These are phyloP conservation scores for Platorchestia sp. DNA, from an alignment of 1,140 invertebrate species.

Conservation along the genomic window DNA sequence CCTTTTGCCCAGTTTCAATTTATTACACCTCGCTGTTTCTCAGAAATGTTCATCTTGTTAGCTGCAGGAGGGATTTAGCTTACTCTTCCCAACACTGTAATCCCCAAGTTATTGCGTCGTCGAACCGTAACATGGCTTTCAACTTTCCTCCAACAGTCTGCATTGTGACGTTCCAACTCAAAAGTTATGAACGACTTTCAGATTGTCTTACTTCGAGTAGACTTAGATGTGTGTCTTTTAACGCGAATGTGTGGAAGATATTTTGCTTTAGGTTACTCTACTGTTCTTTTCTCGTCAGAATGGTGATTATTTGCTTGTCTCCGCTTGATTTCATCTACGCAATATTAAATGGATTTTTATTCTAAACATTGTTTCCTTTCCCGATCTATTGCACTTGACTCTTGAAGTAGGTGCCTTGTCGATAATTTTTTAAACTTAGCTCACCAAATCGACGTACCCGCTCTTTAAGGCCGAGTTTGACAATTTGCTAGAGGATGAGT, in stretches of 20 bases:
- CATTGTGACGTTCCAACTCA: no score
- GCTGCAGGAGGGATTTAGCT: no score
- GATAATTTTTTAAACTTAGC: background rate
- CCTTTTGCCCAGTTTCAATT: background rate
- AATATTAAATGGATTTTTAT: background rate
- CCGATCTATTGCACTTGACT: background rate
- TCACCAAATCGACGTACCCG: background rate
- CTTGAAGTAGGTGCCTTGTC: background rate
- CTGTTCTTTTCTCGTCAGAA: background rate
- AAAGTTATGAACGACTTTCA: background rate
- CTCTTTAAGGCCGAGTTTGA: background rate
- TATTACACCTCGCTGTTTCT: background rate
- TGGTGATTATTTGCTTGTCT: background rate
- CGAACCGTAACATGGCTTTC: no score
- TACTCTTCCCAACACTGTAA: no score
- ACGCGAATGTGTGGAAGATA: background rate
- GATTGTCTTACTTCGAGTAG: background rate
- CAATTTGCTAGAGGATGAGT: background rate
- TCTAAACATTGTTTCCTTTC: background rate
- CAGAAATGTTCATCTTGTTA: no score
- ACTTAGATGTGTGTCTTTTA: background rate
- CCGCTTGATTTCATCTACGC: background rate
- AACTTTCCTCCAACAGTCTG: no score
- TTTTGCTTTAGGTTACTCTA: background rate
- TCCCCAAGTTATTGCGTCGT: no score